Evolutionary conservation across 2,888 invertebrate species (phyloP), one percentile per base, ranked within the genome.

Genomic region (Allolobophora icterica): DNA sequence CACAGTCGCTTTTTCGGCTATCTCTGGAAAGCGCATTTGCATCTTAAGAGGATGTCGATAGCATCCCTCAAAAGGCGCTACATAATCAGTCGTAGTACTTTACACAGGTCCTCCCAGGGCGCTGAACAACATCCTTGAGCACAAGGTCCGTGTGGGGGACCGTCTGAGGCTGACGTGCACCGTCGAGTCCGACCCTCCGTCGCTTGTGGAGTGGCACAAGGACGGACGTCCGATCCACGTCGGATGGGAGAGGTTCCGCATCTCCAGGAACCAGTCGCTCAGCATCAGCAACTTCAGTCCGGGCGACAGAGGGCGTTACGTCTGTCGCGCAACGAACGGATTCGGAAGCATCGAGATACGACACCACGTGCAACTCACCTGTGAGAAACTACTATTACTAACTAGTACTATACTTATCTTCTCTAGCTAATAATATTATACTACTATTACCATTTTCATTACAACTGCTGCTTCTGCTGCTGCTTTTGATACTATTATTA

Each of bases 81-180:
- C 42, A 42, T 42, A 42, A 42, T 42, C 42, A 38, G 38, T 38
- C 4, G 38, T 8, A 38, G 8, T 42, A 17, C 17, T 42, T 42
- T 15, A 17, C 42, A 11, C n/a, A 84, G 84, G 33, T 11, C 84
- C 84, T 13, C 84, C 84, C 1, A 4, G 33, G 21, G 84, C 33
- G 1, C 84, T 30, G n/a, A 84, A 4, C 84, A 33, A 84, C 84
- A 33, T 84, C 84, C n/a, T 84, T 4, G 84, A 84, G 84, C 84
- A 84, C 84, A 84, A 30, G n/a, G 84, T 84, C 13, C 84, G 84
- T 33, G n/a, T 19, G n/a, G 84, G 84, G n/a, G 84, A 84, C 84
- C 33, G n/a, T 30, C n/a, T 84, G 30, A 8, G 84, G 17, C 1
- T 84, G 84, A 33, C 84, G 13, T 84, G 84, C 33, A 13, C 84